Evolutionary conservation across 1,140 invertebrate species (phyloP).

Genomic region (Metopolophium dirhodum): DNA sequence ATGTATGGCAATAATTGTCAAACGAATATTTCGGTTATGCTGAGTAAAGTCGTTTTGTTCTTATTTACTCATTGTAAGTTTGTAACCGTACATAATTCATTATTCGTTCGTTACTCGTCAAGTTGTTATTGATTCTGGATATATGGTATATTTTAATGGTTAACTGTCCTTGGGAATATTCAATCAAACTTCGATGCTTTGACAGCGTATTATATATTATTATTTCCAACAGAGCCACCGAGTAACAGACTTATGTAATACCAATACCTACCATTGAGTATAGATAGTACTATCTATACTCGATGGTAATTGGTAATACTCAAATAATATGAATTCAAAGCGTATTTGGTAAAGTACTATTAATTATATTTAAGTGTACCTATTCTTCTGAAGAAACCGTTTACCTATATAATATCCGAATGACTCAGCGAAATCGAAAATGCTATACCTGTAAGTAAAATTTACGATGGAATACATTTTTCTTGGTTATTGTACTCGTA

Average conservation of each 20-base stretch:
- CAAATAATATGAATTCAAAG: too few species aligned
- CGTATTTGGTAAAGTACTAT: too few species aligned
- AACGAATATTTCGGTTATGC: too few species aligned
- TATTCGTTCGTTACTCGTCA: neutral
- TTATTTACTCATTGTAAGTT: neutral
- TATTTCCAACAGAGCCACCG: neutral
- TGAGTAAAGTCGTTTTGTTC: neutral
- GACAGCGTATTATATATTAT: neutral
- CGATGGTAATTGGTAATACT: too few species aligned
- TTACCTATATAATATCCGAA: neutral
- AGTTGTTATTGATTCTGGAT: neutral
- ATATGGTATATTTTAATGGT: neutral
- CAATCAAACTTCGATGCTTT: neutral
- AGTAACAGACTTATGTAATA: neutral
- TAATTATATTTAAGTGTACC: neutral
- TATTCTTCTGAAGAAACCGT: neutral
- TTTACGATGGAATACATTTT: neutral
- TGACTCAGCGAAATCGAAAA: neutral
- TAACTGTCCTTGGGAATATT: neutral
- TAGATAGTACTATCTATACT: too few species aligned
- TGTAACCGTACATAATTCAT: neutral
- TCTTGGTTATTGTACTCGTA: neutral
- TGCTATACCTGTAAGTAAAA: neutral
- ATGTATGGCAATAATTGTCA: too few species aligned
- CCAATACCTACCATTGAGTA: too few species aligned